These are phyloP conservation scores for Prinia subflava DNA, from an alignment of 2,113 vertebrate species.

Conservation along the genomic window DNA sequence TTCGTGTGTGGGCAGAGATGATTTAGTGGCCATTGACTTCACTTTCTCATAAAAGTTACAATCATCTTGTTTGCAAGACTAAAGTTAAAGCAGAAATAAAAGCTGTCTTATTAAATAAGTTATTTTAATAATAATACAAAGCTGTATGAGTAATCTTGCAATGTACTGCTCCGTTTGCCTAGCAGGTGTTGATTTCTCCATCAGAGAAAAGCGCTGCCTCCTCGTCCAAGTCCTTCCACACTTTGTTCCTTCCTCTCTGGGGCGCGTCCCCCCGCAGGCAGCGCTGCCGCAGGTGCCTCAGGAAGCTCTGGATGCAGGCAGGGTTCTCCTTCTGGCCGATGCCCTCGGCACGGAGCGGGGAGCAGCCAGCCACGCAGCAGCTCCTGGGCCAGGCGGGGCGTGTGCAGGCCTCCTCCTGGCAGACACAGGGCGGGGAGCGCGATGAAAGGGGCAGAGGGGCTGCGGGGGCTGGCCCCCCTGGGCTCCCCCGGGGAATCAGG, in stretches of 20 bases:
- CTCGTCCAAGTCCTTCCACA: not conserved
- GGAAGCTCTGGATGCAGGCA: not conserved
- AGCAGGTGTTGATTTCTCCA: not conserved
- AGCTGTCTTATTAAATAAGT: not conserved
- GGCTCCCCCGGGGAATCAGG: not conserved
- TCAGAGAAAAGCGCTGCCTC: not conserved
- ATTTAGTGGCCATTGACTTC: not conserved
- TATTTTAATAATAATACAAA: not conserved
- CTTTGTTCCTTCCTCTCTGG: not conserved
- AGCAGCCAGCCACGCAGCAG: not conserved
- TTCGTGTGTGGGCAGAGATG: rapidly evolving
- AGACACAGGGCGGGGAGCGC: not conserved
- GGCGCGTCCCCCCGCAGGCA: not conserved
- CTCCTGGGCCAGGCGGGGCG: not conserved
- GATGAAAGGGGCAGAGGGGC: not conserved
- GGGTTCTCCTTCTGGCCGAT: not conserved
- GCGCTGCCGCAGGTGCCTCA: not conserved
- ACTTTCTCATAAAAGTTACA: not conserved
- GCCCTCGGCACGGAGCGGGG: rapidly evolving
- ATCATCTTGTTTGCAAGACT: not conserved
- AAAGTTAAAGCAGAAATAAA: not conserved
- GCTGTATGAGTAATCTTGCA: not conserved
- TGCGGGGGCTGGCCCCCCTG: not conserved
- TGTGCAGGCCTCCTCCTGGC: not conserved
- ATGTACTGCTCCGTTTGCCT: not conserved